Percentiles rank a stretch among this genome's conserved stretches.
Conservation (phyloP, 1,140 invertebrate genomes). For the Trichonephila inaurata region DNA sequence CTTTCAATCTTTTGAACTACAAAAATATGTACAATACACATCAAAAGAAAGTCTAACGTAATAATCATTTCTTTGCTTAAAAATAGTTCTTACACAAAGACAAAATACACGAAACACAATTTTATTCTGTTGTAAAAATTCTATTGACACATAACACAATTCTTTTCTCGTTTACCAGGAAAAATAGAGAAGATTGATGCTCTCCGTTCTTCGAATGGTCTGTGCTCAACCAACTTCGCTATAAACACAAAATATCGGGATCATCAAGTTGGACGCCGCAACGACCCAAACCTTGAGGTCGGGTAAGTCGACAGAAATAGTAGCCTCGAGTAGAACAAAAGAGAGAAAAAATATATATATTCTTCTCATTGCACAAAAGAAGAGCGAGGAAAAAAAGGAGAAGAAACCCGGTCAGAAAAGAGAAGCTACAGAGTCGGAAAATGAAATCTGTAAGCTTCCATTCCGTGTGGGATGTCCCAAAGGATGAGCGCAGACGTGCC, state of each 20-base stretch:
- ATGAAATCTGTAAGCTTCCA: constrained; percentile 68
- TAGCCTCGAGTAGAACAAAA: not conserved
- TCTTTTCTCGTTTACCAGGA: not conserved
- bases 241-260: constrained; percentile 49
- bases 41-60: not conserved
- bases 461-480: not conserved
- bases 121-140: not conserved
- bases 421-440: constrained; percentile 3
- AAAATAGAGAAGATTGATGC: not conserved
- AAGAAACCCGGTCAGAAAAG: constrained; percentile 8
- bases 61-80: not conserved
- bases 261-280: constrained; percentile 34
- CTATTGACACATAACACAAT: not conserved
- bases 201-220: constrained; percentile 1
- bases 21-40: not conserved
- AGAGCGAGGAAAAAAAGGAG: too few relatives aligned
- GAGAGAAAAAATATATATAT: not conserved
- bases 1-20: too few relatives aligned
- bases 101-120: not conserved
- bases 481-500: not conserved
- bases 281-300: not conserved
- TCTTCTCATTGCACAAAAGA: not conserved
- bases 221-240: not conserved
- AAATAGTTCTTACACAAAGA: not conserved
- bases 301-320: not conserved